A percentile compares a stretch with the other conserved stretches of the same genome.
These are phyloP conservation scores for Lagorchestes hirsutus DNA, from an alignment of 2,797 vertebrate species.

Conservation along the genomic window DNA sequence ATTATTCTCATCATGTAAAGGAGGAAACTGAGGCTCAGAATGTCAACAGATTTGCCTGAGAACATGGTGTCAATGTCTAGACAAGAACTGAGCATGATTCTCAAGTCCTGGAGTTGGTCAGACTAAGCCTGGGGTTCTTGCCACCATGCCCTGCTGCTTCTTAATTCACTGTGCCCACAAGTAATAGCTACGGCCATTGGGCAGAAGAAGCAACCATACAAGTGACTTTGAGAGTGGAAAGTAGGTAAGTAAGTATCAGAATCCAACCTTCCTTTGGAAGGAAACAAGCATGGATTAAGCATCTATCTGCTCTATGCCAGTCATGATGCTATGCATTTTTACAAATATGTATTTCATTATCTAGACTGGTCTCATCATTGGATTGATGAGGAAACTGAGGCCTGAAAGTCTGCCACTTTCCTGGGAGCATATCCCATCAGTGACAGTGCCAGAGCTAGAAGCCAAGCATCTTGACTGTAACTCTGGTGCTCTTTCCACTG, in stretches of 20 bases:
- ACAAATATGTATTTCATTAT: background rate
- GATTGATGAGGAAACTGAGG: no score
- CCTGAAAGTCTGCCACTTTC: no score
- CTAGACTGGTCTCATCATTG: no score
- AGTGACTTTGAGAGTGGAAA: slow-evolving; percentile 12
- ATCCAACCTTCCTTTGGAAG: background rate
- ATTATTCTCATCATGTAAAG: background rate
- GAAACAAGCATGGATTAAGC: background rate
- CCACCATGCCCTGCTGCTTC: background rate
- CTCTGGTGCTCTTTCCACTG: no score
- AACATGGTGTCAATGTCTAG: background rate
- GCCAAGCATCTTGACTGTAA: no score
- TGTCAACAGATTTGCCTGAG: background rate
- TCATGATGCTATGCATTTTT: background rate
- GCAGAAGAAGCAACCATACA: slow-evolving; percentile 20
- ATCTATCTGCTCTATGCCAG: background rate
- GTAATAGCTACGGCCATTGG: background rate
- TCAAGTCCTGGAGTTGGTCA: background rate
- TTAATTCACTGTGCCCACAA: background rate
- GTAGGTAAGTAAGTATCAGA: background rate
- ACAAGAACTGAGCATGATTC: background rate
- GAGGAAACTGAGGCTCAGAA: background rate
- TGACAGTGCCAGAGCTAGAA: no score
- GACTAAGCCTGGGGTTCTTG: background rate
- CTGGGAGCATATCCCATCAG: no score